A percentile compares a stretch with the other conserved stretches of the same genome.
Conservation (phyloP, 2,888 invertebrate species). For the Ormia ochracea region DNA sequence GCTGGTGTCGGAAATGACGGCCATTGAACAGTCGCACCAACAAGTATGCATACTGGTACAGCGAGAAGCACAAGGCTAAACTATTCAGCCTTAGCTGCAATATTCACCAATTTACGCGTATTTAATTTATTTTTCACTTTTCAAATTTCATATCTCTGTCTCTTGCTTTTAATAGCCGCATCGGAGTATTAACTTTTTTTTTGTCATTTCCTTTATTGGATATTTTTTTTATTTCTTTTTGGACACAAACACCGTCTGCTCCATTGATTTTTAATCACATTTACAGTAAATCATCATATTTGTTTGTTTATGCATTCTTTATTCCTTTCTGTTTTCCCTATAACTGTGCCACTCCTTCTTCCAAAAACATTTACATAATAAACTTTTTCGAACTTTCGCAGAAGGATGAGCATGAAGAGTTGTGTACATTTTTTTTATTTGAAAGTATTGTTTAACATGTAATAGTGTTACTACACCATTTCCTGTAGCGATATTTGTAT, state of each 20-base stretch:
- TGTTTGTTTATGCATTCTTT: not conserved
- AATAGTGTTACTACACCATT: conserved; percentile 40
- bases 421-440: conserved; percentile 23
- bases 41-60: not conserved
- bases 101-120: too few relatives aligned
- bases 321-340: not conserved
- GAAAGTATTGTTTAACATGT: conserved; percentile 44
- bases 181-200: not conserved
- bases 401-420: not conserved
- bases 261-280: conserved; percentile 48
- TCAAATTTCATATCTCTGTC: not conserved
- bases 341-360: conserved; percentile 29
- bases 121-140: not conserved
- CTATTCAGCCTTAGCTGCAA: not conserved
- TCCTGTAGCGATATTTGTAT: not conserved
- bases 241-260: conserved; percentile 18
- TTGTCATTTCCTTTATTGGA: not conserved
- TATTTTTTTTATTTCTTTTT: not conserved
- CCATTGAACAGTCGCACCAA: not conserved
- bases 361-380: conserved; percentile 44
- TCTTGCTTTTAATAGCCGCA: not conserved
- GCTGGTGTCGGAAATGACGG: not conserved
- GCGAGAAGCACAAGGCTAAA: not conserved
- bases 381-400: conserved; percentile 24
- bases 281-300: conserved; percentile 38